phyloP scores from a whole-genome alignment of 2,113 vertebrate genomes.

The Cinclus mexicanus region DNA sequence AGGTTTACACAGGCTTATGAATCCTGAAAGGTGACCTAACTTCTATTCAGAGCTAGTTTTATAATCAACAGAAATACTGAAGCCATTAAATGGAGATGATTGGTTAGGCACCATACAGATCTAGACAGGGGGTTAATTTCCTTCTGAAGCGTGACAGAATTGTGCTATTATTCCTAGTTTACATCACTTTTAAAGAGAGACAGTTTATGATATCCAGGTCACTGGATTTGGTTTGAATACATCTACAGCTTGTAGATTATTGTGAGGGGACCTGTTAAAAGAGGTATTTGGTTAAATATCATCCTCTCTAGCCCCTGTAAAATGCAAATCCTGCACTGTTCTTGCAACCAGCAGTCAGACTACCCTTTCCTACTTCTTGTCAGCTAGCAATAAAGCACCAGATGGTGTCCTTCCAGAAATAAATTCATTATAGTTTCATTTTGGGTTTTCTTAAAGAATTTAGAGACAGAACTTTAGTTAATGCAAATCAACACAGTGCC shows the following conservation, averaged over 20 bases:
- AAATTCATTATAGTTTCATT: slow-evolving; percentile 66
- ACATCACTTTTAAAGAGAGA: slow-evolving; percentile 5
- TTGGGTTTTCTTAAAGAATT: slow-evolving; percentile 57
- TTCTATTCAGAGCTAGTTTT: background rate
- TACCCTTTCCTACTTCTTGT: slow-evolving; percentile 52
- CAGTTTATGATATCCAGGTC: background rate
- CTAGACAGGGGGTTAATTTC: slow-evolving; percentile 47
- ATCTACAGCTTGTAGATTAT: background rate
- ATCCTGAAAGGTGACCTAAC: background rate
- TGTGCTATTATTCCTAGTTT: slow-evolving; percentile 42
- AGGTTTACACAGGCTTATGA: background rate
- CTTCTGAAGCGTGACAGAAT: background rate
- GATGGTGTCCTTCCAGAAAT: slow-evolving; percentile 68
- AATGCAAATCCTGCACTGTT: slow-evolving; percentile 3
- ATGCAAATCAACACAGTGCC: background rate
- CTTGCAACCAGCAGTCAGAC: slow-evolving; percentile 34
- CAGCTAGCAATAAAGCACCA: slow-evolving; percentile 60
- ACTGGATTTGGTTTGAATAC: background rate
- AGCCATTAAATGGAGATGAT: background rate
- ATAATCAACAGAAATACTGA: slow-evolving; percentile 15
- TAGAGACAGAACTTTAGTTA: slow-evolving; percentile 45
- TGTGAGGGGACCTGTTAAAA: slow-evolving; percentile 5
- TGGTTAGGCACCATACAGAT: background rate
- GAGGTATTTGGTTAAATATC: background rate
- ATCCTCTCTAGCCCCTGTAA: background rate